Base-by-base conservation (phyloP, 2,888 invertebrate species). In the Microctonus aethiopoides region DNA sequence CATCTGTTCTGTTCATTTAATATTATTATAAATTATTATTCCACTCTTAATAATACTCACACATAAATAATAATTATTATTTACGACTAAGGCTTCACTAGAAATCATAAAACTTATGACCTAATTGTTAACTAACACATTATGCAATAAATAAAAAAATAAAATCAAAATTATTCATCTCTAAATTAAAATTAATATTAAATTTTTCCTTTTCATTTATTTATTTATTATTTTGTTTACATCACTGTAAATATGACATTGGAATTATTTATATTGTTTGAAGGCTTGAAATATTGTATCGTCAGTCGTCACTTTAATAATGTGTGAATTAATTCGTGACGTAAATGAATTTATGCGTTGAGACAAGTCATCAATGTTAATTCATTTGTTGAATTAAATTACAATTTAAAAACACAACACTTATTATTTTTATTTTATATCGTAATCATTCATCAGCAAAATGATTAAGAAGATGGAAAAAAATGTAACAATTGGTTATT, bases 301-400 rank as follows among this genome's bases (percentile, higher is more conserved):
- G n/a, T 62, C 24, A 39, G 7, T 9, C 24, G n/a, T 62, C 24
- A 39, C 7, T 11, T 10, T 16, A 3, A 16, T n/a, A 29, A 11
- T 57, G 9, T 60, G 60, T 61, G 16, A 67, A 52, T 67, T 61
- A 67, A 39, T 52, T n/a, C 41, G 41, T 68, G 62, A 68, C 68
- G 68, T 62, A 62, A 32, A 62, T 32, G 62, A 66, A 29, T 39
- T 39, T 41, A 16, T 39, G n/a, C 16, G n/a, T 41, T 39, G n/a
- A n/a, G 39, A 13, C 39, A 5, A 39, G 46, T 62, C 22, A 60
- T 39, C 16, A 60, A 60, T 36, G 34, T 20, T 20, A 62, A 41
- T 62, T 62, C 46, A 62, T 41, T 41, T 22, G 62, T 46, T 26
- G 24, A 39, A n/a, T 54, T 24, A 11, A 54, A 22, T 51, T 9